Evolutionary conservation across 2,888 invertebrate genomes (phyloP).

Genomic region (Gnatocerus cornutus): DNA sequence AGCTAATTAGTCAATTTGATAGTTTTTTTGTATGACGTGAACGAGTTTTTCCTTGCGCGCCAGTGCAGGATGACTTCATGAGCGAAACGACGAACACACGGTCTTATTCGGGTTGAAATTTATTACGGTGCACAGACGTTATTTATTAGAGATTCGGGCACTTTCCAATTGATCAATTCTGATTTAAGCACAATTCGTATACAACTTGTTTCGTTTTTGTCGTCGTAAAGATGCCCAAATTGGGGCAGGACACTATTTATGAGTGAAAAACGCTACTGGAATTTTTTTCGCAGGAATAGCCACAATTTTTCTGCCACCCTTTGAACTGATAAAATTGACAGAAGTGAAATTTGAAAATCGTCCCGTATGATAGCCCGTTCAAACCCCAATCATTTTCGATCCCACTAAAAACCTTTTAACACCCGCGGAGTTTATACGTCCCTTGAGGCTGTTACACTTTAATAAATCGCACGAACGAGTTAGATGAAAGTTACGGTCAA

Average conservation of each 20-base stretch:
- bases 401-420: neutral
- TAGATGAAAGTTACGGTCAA: constrained; percentile 4
- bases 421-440: constrained; percentile 9
- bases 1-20: constrained; percentile 39
- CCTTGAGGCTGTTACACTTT: constrained; percentile 10
- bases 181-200: constrained; percentile 35
- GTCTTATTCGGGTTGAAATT: constrained; percentile 19
- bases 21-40: constrained; percentile 12
- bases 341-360: neutral
- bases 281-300: no score
- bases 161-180: constrained; percentile 22
- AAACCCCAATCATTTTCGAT: neutral
- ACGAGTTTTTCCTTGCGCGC: constrained; percentile 34
- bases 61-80: constrained; percentile 10
- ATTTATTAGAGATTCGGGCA: constrained; percentile 28
- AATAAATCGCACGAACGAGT: constrained; percentile 12
- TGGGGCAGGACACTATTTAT: constrained; percentile 13
- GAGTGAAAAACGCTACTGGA: neutral
- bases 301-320: no score
- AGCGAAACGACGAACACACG: constrained; percentile 6
- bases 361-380: neutral
- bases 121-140: constrained; percentile 33
- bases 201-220: constrained; percentile 21
- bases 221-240: constrained; percentile 18
- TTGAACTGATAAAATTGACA: no score